phyloP scores from a whole-genome alignment of 2,113 vertebrate species.

The Archilochus colubris region DNA sequence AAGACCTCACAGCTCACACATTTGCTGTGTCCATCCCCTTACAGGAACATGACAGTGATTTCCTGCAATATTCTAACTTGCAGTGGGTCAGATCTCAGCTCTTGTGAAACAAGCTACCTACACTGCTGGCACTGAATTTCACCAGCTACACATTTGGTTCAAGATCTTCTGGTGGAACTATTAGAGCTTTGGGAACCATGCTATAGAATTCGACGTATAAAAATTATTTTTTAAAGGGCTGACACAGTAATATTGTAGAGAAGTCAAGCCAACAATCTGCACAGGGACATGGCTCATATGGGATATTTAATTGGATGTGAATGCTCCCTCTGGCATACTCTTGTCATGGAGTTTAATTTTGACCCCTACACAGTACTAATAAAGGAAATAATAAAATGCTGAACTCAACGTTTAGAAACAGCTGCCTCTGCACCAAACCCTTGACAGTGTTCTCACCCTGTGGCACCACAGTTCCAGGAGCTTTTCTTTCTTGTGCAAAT shows the following conservation, averaged over 20 bases:
- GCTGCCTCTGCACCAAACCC: not conserved
- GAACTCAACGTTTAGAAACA: conserved; percentile 37
- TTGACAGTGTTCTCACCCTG: not conserved
- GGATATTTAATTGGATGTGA: conserved; percentile 49
- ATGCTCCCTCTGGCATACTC: conserved; percentile 45
- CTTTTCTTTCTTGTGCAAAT: conserved; percentile 30
- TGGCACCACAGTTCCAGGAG: not conserved
- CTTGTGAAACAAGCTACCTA: not conserved
- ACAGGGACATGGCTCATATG: not conserved
- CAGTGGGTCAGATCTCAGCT: not conserved
- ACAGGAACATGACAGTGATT: not conserved
- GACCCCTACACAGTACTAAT: conserved; percentile 25
- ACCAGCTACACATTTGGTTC: not conserved
- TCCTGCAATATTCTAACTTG: not conserved
- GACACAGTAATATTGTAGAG: not conserved
- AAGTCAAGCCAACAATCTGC: conserved; percentile 15
- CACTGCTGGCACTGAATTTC: not conserved
- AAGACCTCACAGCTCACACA: not conserved
- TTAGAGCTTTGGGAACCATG: not conserved
- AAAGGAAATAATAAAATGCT: conserved; percentile 56
- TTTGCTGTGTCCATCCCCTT: not conserved
- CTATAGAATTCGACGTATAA: not conserved
- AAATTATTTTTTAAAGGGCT: not conserved
- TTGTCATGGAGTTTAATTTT: conserved; percentile 50
- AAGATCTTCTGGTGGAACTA: not conserved